Conservation (phyloP, 2,113 vertebrate genomes). For the Pluvianellus socialis region DNA sequence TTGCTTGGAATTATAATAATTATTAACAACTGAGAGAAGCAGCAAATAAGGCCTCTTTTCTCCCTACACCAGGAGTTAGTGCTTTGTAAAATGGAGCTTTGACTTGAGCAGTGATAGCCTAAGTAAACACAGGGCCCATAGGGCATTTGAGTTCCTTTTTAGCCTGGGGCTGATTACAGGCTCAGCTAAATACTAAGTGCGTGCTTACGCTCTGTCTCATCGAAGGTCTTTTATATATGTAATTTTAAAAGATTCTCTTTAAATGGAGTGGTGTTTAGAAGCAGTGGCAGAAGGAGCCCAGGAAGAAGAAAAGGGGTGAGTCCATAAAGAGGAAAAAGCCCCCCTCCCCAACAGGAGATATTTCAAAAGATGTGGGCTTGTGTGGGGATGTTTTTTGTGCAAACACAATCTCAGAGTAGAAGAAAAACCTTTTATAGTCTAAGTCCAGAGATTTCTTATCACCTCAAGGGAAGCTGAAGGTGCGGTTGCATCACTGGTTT, state of each 20-base stretch:
- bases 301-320: neutral
- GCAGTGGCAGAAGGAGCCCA: neutral
- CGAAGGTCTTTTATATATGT: neutral
- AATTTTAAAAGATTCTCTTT: neutral
- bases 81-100: neutral
- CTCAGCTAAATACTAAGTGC: neutral
- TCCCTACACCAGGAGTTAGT: neutral
- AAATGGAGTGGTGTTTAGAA: neutral
- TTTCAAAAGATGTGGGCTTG: neutral
- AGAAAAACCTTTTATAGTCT: neutral
- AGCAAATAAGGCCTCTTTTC: neutral
- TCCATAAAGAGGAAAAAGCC: neutral
- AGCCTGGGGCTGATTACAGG: neutral
- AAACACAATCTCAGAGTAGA: neutral
- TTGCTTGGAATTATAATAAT: conserved; percentile 31
- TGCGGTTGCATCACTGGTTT: neutral
- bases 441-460: neutral
- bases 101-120: neutral
- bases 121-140: neutral
- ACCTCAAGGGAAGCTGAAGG: neutral
- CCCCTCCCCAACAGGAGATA: neutral
- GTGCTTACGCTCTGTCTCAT: neutral
- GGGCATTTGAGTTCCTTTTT: neutral
- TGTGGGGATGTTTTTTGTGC: neutral
- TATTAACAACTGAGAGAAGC: neutral